Evolutionary conservation across 2,888 invertebrate genomes (phyloP).

Genomic region (Ditylenchus weischeri): DNA sequence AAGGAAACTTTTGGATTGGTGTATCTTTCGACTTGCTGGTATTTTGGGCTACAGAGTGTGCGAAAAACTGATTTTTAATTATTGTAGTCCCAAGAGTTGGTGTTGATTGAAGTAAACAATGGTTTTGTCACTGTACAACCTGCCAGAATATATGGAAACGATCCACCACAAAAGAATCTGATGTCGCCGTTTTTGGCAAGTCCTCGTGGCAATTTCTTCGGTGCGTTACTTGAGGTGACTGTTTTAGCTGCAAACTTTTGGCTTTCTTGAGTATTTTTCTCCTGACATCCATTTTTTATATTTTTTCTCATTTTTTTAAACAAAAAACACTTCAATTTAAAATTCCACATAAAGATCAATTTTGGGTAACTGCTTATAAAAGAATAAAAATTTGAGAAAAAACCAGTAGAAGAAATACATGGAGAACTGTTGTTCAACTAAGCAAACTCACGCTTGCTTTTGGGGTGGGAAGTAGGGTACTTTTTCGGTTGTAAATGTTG

Average conservation of each 20-base stretch:
- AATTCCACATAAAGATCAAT: no score
- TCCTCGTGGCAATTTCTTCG: background rate
- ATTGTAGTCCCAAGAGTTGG: constrained; percentile 9
- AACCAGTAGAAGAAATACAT: no score
- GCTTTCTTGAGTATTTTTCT: no score
- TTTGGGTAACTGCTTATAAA: no score
- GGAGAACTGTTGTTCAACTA: no score
- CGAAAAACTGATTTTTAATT: background rate
- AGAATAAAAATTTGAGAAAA: no score
- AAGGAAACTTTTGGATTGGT: constrained; percentile 10
- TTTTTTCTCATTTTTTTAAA: no score
- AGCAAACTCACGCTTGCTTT: no score
- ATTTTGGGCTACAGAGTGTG: background rate
- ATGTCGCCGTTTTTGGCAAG: background rate
- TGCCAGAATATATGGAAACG: background rate
- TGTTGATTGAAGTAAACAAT: constrained; percentile 8
- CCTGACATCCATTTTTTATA: no score
- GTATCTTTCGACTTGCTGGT: constrained; percentile 1
- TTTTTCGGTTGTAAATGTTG: no score
- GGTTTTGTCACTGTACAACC: constrained; percentile 5
- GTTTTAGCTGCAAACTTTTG: background rate
- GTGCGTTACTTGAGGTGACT: background rate
- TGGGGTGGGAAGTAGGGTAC: no score
- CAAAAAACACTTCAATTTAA: no score
- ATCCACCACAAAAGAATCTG: constrained; percentile 3